phyloP scores from a whole-genome alignment of 2,888 invertebrate genomes.

The Frankliniella fusca region DNA sequence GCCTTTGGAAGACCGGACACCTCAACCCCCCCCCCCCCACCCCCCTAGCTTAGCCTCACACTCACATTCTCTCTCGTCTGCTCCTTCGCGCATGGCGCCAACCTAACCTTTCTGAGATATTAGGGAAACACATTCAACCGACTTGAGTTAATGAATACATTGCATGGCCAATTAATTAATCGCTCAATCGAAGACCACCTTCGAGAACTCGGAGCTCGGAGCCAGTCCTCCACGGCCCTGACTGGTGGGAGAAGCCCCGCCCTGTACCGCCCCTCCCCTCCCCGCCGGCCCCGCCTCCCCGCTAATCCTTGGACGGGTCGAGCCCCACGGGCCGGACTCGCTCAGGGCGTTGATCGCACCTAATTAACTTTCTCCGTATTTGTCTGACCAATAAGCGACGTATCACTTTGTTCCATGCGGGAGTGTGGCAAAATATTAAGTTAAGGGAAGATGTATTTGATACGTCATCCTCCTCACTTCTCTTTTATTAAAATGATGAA shows the following conservation, averaged over 20 bases:
- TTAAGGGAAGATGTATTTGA: background rate
- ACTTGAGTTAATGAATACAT: too few relatives aligned
- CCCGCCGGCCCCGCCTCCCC: background rate
- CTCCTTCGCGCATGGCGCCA: too few relatives aligned
- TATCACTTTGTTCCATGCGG: background rate
- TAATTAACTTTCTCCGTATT: constrained; percentile 14
- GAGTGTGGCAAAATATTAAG: too few relatives aligned
- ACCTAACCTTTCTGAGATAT: too few relatives aligned
- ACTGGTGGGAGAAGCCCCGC: background rate
- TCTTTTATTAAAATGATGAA: background rate
- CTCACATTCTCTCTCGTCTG: too few relatives aligned
- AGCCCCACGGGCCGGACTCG: background rate
- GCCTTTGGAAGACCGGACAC: too few relatives aligned
- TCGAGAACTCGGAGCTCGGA: too few relatives aligned
- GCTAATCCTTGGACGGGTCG: background rate
- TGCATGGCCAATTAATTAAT: background rate
- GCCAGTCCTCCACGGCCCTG: too few relatives aligned
- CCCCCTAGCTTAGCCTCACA: too few relatives aligned
- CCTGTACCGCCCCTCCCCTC: background rate
- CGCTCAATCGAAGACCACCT: background rate
- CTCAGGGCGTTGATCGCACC: background rate
- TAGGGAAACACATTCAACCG: too few relatives aligned
- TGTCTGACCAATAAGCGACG: constrained; percentile 8
- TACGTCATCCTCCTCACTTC: background rate
- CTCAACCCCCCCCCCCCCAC: too few relatives aligned